Evolutionary conservation across 1,140 invertebrate species (phyloP).

Genomic region (Drosophila albomicans): DNA sequence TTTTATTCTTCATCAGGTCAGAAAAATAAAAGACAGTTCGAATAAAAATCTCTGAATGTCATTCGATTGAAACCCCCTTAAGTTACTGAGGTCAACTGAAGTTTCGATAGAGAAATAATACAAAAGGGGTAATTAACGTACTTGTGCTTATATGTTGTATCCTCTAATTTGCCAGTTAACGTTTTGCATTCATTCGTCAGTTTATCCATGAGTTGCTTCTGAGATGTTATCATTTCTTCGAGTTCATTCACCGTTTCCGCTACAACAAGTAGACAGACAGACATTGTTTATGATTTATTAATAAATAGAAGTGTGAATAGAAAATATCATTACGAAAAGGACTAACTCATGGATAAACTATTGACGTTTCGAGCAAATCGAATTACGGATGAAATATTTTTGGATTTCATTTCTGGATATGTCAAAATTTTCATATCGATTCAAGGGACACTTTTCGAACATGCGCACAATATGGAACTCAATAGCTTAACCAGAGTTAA

Average conservation of each 20-base stretch:
- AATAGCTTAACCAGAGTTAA: slow-evolving; percentile 87
- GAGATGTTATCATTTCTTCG: slow-evolving; percentile 93
- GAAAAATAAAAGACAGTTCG: neutral
- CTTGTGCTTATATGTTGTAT: slow-evolving; percentile 93
- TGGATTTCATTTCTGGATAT: slow-evolving; percentile 21
- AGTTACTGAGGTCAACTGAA: slow-evolving; percentile 16
- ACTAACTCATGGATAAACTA: slow-evolving; percentile 88
- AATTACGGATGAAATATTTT: slow-evolving; percentile 23
- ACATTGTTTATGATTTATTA: slow-evolving; percentile 69
- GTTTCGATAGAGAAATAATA: neutral
- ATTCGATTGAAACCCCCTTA: neutral
- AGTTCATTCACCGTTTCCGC: slow-evolving; percentile 93
- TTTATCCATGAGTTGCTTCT: slow-evolving; percentile 95
- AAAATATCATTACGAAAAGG: slow-evolving; percentile 42
- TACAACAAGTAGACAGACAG: slow-evolving; percentile 86
- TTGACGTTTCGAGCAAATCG: slow-evolving; percentile 81
- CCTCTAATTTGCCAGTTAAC: slow-evolving; percentile 93
- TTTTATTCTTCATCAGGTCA: neutral
- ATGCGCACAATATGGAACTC: slow-evolving; percentile 84
- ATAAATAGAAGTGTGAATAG: slow-evolving; percentile 40
- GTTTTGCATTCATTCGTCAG: slow-evolving; percentile 93
- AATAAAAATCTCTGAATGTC: no score
- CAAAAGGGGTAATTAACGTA: slow-evolving; percentile 85
- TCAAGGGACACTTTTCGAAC: slow-evolving; percentile 27
- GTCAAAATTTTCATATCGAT: slow-evolving; percentile 25